Evolutionary conservation across 2,113 vertebrate species (phyloP).

Genomic region (Psittacus erithacus): DNA sequence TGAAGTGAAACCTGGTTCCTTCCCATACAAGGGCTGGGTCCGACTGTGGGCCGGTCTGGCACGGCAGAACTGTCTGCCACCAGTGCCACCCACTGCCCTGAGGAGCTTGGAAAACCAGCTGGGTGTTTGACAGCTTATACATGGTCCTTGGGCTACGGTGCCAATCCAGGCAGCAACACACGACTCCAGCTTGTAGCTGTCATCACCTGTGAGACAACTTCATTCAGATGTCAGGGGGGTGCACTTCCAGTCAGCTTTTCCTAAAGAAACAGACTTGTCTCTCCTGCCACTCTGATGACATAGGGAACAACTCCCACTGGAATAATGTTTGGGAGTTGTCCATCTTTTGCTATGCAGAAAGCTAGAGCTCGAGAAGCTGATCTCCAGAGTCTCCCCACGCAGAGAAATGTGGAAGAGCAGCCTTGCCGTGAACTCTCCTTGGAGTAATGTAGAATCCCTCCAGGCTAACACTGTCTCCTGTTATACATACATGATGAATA

Average conservation of each 20-base stretch:
- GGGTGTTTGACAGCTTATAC: neutral
- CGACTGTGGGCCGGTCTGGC: rapidly evolving
- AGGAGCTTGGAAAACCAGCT: neutral
- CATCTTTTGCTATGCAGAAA: neutral
- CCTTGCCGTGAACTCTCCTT: neutral
- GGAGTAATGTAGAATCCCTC: neutral
- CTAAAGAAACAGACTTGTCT: neutral
- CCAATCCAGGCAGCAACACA: neutral
- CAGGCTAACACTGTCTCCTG: neutral
- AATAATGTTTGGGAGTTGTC: neutral
- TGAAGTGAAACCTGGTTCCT: neutral
- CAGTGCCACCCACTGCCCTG: neutral
- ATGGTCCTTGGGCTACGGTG: neutral
- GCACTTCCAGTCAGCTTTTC: neutral
- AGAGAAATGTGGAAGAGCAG: neutral
- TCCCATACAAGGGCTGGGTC: rapidly evolving
- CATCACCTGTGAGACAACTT: neutral
- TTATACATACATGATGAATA: neutral
- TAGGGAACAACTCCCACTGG: neutral
- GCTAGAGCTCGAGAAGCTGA: neutral
- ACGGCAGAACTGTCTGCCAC: neutral
- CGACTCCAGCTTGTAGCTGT: neutral
- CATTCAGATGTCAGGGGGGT: neutral
- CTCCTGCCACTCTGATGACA: neutral
- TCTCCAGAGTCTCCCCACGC: neutral